phyloP scores from a whole-genome alignment of 2,113 vertebrate species.

The Ranitomeya imitator region DNA sequence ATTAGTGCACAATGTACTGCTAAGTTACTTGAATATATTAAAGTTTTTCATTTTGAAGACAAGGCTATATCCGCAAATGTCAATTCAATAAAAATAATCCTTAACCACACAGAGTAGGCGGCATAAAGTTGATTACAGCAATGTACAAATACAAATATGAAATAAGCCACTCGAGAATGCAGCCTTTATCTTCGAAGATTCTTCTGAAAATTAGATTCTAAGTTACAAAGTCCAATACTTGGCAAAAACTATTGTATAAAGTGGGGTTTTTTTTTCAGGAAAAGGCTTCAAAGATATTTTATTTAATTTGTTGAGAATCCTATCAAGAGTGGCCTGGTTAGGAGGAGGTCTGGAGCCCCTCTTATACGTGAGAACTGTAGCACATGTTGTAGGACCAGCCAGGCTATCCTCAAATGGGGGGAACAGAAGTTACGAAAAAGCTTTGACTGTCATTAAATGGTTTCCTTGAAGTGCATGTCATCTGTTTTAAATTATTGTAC shows the following conservation, averaged over 20 bases:
- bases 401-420: too few species aligned
- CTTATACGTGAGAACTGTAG: too few species aligned
- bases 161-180: background rate
- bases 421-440: too few species aligned
- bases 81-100: background rate
- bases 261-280: too few species aligned
- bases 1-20: background rate
- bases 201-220: background rate
- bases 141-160: constrained; percentile 4
- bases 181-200: background rate
- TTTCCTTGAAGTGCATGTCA: too few species aligned
- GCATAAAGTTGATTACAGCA: background rate
- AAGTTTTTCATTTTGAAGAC: background rate
- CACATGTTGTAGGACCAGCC: too few species aligned
- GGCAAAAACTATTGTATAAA: background rate
- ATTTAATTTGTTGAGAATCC: too few species aligned
- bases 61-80: constrained; percentile 7
- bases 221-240: background rate
- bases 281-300: too few species aligned
- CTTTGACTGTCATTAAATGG: too few species aligned
- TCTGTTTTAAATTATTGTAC: too few species aligned
- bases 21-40: background rate
- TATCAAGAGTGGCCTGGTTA: too few species aligned
- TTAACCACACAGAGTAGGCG: background rate
- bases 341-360: too few species aligned